Evolutionary conservation across 2,888 invertebrate genomes (phyloP).

Genomic region (Acanthopleura granulata): DNA sequence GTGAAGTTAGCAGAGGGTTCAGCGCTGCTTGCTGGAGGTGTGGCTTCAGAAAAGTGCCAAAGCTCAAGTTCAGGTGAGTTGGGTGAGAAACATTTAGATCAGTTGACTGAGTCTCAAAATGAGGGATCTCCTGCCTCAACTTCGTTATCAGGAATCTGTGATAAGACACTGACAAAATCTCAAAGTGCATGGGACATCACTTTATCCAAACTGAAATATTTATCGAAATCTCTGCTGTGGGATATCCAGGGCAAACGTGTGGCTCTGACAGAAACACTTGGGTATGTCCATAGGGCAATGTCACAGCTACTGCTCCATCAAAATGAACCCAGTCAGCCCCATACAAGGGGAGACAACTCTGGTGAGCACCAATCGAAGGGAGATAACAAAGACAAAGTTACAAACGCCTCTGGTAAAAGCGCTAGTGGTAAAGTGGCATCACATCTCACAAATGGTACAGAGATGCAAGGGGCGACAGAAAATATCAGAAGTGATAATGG

Average conservation of each 20-base stretch:
- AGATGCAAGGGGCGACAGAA: neutral
- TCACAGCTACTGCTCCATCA: conserved; percentile 54
- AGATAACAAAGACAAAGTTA: neutral
- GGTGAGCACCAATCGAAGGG: neutral
- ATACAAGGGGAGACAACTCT: conserved; percentile 16
- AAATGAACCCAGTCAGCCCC: conserved; percentile 21
- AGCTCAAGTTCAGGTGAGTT: too few relatives aligned
- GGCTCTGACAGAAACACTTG: conserved; percentile 57
- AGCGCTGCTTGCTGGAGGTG: too few relatives aligned
- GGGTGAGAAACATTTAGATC: too few relatives aligned
- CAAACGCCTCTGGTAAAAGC: neutral
- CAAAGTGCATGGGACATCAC: neutral
- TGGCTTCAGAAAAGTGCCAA: too few relatives aligned
- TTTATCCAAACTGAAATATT: conserved; percentile 22
- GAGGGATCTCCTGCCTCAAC: too few relatives aligned
- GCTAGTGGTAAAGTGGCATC: neutral
- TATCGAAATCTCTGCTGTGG: conserved; percentile 57
- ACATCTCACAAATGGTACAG: neutral
- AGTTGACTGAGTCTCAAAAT: too few relatives aligned
- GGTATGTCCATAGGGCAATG: conserved; percentile 59
- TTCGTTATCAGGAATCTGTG: neutral
- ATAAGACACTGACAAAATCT: neutral
- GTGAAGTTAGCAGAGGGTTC: too few relatives aligned
- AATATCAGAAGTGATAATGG: neutral
- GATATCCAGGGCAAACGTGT: conserved; percentile 58